These are phyloP conservation scores for Bombus superbus DNA, from an alignment of 1,140 invertebrate species.

Conservation along the genomic window DNA sequence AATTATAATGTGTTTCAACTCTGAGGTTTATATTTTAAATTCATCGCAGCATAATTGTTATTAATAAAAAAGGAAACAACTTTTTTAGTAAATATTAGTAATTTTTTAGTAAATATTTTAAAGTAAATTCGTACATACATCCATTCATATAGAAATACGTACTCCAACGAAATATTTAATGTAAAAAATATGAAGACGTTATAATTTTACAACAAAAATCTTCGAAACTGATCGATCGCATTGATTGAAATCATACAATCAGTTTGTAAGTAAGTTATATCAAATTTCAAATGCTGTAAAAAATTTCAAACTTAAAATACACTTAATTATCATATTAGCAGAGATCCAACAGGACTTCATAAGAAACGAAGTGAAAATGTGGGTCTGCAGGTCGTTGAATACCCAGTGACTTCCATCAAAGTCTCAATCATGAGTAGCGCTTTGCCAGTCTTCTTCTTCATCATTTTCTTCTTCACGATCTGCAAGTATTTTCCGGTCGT, in stretches of 20 bases:
- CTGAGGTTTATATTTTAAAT: too few species aligned
- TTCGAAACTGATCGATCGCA: not conserved
- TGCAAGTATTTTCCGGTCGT: slow-evolving; percentile 73
- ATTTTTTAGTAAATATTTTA: too few species aligned
- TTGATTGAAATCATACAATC: not conserved
- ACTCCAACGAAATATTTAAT: too few species aligned
- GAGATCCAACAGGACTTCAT: not conserved
- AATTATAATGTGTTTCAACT: too few species aligned
- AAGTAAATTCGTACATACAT: too few species aligned
- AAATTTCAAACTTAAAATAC: not conserved
- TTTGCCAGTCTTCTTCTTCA: slow-evolving; percentile 45
- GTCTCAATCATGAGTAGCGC: slow-evolving; percentile 36
- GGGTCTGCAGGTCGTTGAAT: slow-evolving; percentile 76
- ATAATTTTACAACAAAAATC: not conserved
- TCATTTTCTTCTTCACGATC: slow-evolving; percentile 64
- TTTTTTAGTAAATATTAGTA: too few species aligned
- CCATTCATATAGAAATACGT: too few species aligned
- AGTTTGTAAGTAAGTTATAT: not conserved
- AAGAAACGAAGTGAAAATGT: slow-evolving; percentile 64
- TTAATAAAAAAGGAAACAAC: too few species aligned
- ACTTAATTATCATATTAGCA: not conserved
- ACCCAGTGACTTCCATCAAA: slow-evolving; percentile 57
- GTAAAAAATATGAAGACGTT: too few species aligned
- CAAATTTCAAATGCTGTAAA: not conserved
- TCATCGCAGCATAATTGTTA: too few species aligned